These are phyloP conservation scores for Dinocampus coccinellae DNA, from an alignment of 2,888 invertebrate species.

Conservation along the genomic window DNA sequence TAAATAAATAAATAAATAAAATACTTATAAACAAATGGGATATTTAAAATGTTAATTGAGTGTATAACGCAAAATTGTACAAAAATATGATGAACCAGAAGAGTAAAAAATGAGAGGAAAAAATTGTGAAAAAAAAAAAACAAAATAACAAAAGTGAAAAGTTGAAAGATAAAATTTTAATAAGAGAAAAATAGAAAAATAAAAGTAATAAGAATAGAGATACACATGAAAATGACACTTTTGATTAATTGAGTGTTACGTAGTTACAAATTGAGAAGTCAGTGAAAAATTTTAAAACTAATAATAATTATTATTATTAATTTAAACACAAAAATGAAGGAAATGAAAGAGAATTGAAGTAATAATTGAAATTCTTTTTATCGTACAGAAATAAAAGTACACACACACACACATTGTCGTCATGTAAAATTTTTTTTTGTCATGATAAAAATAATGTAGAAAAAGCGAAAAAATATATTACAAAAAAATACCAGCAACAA, in stretches of 20 bases:
- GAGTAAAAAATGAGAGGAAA: conserved; percentile 7
- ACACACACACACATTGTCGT: too few relatives aligned
- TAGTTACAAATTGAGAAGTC: not conserved
- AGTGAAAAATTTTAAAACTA: not conserved
- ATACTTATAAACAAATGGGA: too few relatives aligned
- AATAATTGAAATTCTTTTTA: too few relatives aligned
- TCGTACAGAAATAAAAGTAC: not conserved
- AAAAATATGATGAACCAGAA: not conserved
- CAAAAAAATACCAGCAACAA: too few relatives aligned
- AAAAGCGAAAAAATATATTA: too few relatives aligned
- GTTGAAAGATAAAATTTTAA: too few relatives aligned
- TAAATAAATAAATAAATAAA: too few relatives aligned
- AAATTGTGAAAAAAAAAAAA: not conserved
- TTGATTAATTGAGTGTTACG: not conserved
- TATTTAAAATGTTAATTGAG: not conserved
- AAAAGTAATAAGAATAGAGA: too few relatives aligned
- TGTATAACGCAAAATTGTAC: not conserved
- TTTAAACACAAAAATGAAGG: too few relatives aligned
- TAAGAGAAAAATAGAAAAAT: too few relatives aligned
- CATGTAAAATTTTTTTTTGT: not conserved
- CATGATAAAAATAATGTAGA: too few relatives aligned
- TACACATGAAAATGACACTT: not conserved
- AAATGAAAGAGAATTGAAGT: not conserved
- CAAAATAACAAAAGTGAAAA: not conserved
- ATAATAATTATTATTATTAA: too few relatives aligned